Percentiles rank a stretch among this genome's conserved stretches.
phyloP scores from a whole-genome alignment of 1,140 invertebrate genomes.

The Penaeus japonicus region DNA sequence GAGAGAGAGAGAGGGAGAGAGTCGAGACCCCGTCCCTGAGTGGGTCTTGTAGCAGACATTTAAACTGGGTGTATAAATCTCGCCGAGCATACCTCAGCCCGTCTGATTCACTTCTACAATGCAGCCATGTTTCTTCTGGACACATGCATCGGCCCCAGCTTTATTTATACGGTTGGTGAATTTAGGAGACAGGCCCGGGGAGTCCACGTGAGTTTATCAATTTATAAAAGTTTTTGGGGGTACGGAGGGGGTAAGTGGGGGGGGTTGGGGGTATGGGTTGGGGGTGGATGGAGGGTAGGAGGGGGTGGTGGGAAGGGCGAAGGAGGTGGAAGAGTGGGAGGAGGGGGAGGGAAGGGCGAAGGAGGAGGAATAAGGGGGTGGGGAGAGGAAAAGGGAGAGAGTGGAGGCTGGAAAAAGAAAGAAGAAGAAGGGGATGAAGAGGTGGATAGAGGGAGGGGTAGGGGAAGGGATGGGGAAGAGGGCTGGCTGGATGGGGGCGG shows the following conservation, averaged over 20 bases:
- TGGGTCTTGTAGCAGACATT: too few relatives aligned
- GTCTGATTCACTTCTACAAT: conserved; percentile 52
- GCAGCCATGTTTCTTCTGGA: conserved; percentile 49
- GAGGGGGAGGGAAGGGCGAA: neutral
- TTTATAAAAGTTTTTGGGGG: conserved; percentile 36
- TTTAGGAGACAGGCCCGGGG: conserved; percentile 40
- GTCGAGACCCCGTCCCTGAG: too few relatives aligned
- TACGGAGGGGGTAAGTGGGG: too few relatives aligned
- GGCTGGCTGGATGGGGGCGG: neutral
- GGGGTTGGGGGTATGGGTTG: neutral
- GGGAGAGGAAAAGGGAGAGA: too few relatives aligned
- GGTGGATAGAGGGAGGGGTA: neutral
- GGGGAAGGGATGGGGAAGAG: neutral
- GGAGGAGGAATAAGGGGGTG: too few relatives aligned
- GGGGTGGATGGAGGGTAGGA: neutral
- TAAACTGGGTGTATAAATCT: too few relatives aligned
- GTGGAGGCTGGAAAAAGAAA: too few relatives aligned
- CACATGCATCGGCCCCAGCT: conserved; percentile 39
- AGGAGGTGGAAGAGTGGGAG: neutral
- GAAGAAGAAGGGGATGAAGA: neutral
- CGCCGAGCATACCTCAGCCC: conserved; percentile 40
- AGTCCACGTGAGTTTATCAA: conserved; percentile 37
- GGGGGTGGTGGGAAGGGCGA: neutral
- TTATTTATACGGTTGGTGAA: conserved; percentile 38
- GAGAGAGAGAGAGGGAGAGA: too few relatives aligned